Evolutionary conservation across 2,113 vertebrate genomes (phyloP), one percentile per base, ranked within the genome.

Genomic region (Syrrhaptes paradoxus): DNA sequence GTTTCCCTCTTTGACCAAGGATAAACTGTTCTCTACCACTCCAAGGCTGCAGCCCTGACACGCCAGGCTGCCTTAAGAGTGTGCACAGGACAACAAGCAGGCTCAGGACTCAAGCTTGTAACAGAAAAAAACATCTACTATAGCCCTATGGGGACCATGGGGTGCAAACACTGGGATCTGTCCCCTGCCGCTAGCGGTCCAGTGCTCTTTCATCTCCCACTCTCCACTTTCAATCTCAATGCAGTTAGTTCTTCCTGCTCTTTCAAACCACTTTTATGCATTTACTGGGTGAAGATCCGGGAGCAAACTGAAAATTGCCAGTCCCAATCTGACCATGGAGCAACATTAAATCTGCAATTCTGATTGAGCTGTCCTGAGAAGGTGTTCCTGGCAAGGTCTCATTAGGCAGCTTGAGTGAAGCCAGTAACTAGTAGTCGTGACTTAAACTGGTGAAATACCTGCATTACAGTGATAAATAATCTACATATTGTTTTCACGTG

Each of bases 131-230:
- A 0, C 32, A 85, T 49, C 49, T 62, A 21, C 29, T 49, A 18
- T 12, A 54, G 26, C 21, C 13, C 58, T 75, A 12, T 0, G 2
- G 10, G 17, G 41, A 8, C 59, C 29, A 25, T 0, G 19, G 15
- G 5, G 41, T 68, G 16, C 16, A 54, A 92, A 67, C 1, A 2
- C n/a, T 57, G 45, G 25, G 29, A 68, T 70, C 32, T 0, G 0
- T 65, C 19, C 38, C 59, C 45, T 85, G 36, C 15, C 67, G 26
- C 21, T 5, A 34, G 25, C 0, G 1, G 45, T 36, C 45, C 74
- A 58, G 36, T 4, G 6, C 19, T 87, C 57, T 41, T 91, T 17
- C 49, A 57, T 32, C 41, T 70, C 49, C 55, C 1, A 1, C 28
- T 91, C 58, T 63, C 31, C 38, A 34, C 32, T 75, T 87, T 9